Percentiles rank a stretch among this genome's conserved stretches.
Evolutionary conservation across 2,113 vertebrate genomes (phyloP).

Genomic region (Stercorarius parasiticus): DNA sequence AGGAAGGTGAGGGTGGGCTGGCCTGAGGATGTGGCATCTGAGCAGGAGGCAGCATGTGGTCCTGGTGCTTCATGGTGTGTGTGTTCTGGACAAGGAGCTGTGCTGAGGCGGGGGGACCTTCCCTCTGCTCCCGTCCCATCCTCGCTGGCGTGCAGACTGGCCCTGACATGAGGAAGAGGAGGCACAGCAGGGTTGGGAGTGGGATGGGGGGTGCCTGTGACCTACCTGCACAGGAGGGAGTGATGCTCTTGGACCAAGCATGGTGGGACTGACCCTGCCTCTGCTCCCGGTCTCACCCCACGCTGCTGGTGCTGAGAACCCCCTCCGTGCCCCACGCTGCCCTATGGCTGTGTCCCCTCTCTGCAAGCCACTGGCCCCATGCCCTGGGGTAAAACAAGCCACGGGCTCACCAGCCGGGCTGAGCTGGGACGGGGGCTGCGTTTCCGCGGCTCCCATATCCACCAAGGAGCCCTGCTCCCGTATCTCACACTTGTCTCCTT

Average conservation of each 20-base stretch:
- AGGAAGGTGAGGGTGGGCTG: fast-evolving
- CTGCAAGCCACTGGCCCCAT: fast-evolving
- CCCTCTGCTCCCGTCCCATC: background rate
- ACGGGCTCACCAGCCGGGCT: background rate
- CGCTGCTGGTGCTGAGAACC: fast-evolving
- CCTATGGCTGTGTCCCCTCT: fast-evolving
- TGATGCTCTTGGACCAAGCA: fast-evolving
- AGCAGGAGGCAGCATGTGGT: background rate
- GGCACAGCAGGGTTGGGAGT: background rate
- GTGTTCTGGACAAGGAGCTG: background rate
- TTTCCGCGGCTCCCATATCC: background rate
- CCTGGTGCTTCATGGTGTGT: background rate
- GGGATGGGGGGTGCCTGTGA: background rate
- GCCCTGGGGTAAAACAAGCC: fast-evolving
- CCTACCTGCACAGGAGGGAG: background rate
- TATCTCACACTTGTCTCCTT: constrained; percentile 58
- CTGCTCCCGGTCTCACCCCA: background rate
- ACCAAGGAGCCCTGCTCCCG: background rate
- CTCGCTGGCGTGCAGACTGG: fast-evolving
- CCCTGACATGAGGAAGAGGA: background rate
- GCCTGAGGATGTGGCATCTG: fast-evolving
- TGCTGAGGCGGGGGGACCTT: background rate
- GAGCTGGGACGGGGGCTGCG: fast-evolving
- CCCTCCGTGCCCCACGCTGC: background rate
- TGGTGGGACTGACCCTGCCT: too few relatives aligned